phyloP scores from a whole-genome alignment of 1,140 invertebrate genomes.

The Drosophila arawakana region DNA sequence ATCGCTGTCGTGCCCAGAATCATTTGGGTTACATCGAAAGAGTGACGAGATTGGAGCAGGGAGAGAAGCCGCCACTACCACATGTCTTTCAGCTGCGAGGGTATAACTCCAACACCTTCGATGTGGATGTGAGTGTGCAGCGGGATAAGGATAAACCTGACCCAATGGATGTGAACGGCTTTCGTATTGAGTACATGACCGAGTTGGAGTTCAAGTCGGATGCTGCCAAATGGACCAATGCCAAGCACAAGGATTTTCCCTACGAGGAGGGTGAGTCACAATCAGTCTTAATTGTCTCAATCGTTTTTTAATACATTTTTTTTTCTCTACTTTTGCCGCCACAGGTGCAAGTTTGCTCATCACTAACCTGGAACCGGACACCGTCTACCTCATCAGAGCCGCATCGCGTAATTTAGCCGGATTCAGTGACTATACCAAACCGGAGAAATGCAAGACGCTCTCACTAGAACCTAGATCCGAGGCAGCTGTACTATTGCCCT shows the following conservation, averaged over 20 bases:
- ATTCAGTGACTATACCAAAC: conserved; percentile 78
- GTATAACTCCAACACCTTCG: conserved; percentile 83
- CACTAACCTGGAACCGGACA: conserved; percentile 79
- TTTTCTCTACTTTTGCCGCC: neutral
- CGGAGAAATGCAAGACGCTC: conserved; percentile 69
- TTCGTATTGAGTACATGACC: conserved; percentile 80
- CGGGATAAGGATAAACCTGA: conserved; percentile 50
- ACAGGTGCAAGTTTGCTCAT: conserved; percentile 83
- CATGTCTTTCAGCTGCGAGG: conserved; percentile 75
- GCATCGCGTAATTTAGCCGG: conserved; percentile 84
- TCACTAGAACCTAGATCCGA: conserved; percentile 68
- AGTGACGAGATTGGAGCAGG: conserved; percentile 85
- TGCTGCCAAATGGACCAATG: conserved; percentile 80
- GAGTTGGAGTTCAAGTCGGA: conserved; percentile 75
- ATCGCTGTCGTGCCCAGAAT: conserved; percentile 86
- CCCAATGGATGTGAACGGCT: conserved; percentile 80
- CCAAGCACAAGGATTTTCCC: conserved; percentile 73
- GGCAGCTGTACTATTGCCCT: neutral
- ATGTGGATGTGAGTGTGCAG: conserved; percentile 81
- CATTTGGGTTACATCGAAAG: conserved; percentile 85
- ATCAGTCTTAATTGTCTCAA: too few species aligned
- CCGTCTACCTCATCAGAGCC: conserved; percentile 82
- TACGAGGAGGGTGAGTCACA: conserved; percentile 77
- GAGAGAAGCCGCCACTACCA: conserved; percentile 85
- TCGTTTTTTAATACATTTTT: too few species aligned